Percentiles rank a stretch among this genome's conserved stretches.
Conservation (phyloP, 2,797 vertebrate genomes). For the Tamandua tetradactyla region DNA sequence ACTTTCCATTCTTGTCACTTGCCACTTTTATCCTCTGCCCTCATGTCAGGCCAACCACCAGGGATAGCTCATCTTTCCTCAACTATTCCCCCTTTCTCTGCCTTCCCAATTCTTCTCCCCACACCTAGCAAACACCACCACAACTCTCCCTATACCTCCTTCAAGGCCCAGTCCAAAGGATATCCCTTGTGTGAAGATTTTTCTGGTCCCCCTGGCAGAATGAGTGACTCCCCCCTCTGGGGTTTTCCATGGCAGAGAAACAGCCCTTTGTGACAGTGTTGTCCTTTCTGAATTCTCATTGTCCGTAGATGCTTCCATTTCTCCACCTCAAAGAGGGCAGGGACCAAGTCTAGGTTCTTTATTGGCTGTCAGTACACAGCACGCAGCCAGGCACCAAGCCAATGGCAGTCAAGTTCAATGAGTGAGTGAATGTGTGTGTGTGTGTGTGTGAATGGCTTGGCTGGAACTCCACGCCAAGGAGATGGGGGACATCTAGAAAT, state of each 20-base stretch:
- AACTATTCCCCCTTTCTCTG: background rate
- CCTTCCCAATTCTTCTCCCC: background rate
- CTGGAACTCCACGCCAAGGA: conserved; percentile 60
- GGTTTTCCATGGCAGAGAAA: background rate
- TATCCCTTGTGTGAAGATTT: background rate
- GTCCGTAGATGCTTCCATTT: background rate
- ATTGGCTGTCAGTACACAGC: background rate
- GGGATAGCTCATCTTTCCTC: background rate
- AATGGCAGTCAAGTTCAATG: conserved; percentile 15
- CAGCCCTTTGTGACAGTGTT: background rate
- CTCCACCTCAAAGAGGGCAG: background rate
- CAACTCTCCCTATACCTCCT: background rate
- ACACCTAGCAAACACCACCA: background rate
- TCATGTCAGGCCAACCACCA: background rate
- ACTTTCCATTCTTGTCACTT: background rate
- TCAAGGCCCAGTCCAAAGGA: background rate
- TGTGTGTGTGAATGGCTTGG: background rate
- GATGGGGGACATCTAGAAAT: conserved; percentile 64
- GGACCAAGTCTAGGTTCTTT: background rate
- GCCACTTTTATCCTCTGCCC: background rate
- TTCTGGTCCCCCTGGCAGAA: background rate
- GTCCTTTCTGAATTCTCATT: background rate
- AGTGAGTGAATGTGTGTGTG: background rate
- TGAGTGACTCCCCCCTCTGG: background rate
- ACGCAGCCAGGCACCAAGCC: background rate